Base-by-base conservation (phyloP, 2,888 invertebrate species). In the Nebria brevicollis region DNA sequence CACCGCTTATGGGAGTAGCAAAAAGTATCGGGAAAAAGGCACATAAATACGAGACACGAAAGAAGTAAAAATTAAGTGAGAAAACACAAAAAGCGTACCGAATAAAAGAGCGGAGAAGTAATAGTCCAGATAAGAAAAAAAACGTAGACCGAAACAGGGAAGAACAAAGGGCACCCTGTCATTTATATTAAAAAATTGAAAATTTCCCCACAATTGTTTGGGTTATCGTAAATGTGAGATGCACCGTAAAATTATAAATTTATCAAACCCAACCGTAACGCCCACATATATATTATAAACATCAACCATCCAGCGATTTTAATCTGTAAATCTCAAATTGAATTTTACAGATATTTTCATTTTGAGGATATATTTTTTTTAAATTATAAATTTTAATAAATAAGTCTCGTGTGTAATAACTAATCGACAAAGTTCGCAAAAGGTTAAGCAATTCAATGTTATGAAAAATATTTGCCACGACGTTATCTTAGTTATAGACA, bases 391-490 rank as follows among this genome's bases (percentile, higher is more conserved):
- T 54, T 6, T 2, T 7, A 54, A 54, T 8, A 54, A 54, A 54
- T 54, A 54, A 76, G 76, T 66, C 76, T 76, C 66, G 72, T 77
- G 72, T 77, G 64, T 66, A 70, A 54, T 72, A 68, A 77, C 43
- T 70, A 77, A 77, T 77, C 70, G 77, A 54, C 68, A 70, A 77
- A 77, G 77, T 70, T 77, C 77, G 70, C 54, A 13, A 75, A 77
- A 77, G 77, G 77, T 77, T 77, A 77, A 77, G 70, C 68, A 70
- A 72, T 72, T 68, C 66, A 76, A 68, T 76, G 68, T 76, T 43
- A 76, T 68, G 76, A 76, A 66, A 41, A 68, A 66, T 76, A 76
- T 76, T 66, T 68, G 76, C 76, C 54, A 54, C 54, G 54, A 54
- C 4, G 54, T 54, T 54, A 54, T 54, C 54, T 54, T 54, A 7